Base-by-base conservation (phyloP, 2,113 vertebrate species). In the Scortum barcoo region DNA sequence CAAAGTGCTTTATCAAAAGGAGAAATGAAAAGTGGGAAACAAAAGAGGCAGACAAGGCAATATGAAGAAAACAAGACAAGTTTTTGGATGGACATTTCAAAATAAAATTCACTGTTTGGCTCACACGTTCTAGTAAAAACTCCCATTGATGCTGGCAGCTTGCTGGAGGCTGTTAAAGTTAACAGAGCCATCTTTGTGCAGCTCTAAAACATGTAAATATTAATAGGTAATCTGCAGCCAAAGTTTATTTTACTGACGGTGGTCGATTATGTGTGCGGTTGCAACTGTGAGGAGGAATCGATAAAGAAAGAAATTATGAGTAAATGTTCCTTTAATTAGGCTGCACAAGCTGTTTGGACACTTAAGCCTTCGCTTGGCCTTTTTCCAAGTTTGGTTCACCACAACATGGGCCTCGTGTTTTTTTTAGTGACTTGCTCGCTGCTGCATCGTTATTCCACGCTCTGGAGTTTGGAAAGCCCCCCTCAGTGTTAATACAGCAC, bases 181-280 rank as follows among this genome's bases (percentile, higher is more conserved):
- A 24, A 69, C 67, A 36, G 58, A 81, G 53, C 10, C 17, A 22
- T 74, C 58, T 53, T 58, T 33, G 28, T 63, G 38, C 46, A 2
- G 44, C 40, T 60, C 44, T 42, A 20, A 80, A 53, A 74, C 69
- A 56, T 57, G 22, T 26, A 73, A 72, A 58, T 75, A 30, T 19
- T 17, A 40, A 36, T 14, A 36, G 16, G 36, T 58, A 26, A 70
- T 78, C 68, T 72, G n/a, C 11, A 51, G 68, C 65, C 69, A 69
- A 67, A 81, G 10, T 70, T 71, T 63, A 53, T 77, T 80, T 65
- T 44, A 7, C 19, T 61, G 28, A 69, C 20, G 38, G 26, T 22
- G 58, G 50, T 50, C 28, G 2, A 26, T 81, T 78, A 8, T 1
- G 26, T 76, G 38, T 38, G 51, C 12, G 5, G 50, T 42, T 50